Base-by-base conservation (phyloP, 2,113 vertebrate species). In the Heteronetta atricapilla region DNA sequence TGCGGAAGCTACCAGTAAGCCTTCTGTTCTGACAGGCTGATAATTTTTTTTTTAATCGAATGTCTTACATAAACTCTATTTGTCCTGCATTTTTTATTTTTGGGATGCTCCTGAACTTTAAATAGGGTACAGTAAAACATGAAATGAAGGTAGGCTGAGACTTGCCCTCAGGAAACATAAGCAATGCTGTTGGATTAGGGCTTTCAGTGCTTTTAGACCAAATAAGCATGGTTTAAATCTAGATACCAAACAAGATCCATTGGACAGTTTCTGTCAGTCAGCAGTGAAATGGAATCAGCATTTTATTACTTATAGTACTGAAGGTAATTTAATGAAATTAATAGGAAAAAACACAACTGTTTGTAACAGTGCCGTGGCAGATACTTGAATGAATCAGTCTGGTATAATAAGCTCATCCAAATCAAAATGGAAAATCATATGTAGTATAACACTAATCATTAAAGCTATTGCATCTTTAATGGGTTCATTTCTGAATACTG, bases 271-370 rank as follows among this genome's bases (percentile, higher is more conserved):
- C 63, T 86, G 68, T 60, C 63, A 93, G 44, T 66, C 48, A 86
- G 74, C 83, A 73, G 42, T 75, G 91, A 91, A 94, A 88, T 34
- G 78, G 92, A 95, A 62, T 88, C 89, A 93, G 92, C 76, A 33
- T 86, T 90, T 70, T 90, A 77, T 96, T 86, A 69, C 79, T 84
- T 59, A 16, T 1, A 77, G 38, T 34, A 82, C 23, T 97, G 90
- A 92, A 80, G 64, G 59, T 87, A 92, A 84, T 89, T 96, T 93
- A 92, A 82, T 80, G 77, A 87, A 96, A 94, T 89, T 66, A 86
- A 50, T 46, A 95, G 95, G 36, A 95, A 94, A 79, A 84, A 95
- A 86, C 92, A 89, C 92, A 87, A 66, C 70, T 84, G 11, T 91
- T 63, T 77, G 59, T 55, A 90, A 18, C 15, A 25, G 91, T 66